Base-by-base conservation (phyloP, 1,140 invertebrate species). In the Pteromalus puparum region DNA sequence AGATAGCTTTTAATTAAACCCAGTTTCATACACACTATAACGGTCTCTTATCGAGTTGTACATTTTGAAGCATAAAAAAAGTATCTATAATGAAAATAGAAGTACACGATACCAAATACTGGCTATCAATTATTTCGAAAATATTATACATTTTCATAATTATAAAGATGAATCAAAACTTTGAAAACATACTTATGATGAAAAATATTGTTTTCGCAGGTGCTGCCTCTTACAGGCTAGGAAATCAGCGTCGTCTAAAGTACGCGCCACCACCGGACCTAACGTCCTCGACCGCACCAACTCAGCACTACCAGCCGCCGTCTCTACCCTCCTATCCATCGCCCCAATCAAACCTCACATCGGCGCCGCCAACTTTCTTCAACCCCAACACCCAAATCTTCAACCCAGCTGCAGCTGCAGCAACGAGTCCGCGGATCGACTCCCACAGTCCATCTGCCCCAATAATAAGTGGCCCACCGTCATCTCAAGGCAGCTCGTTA, bases 251-350 rank as follows among this genome's bases (percentile, higher is more conserved):
- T 42, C 90, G 92, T 73, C 83, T 92, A 1, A 93, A 92, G 28
- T 93, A 93, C 42, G 92, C 91, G 2, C 91, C 90, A 34, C 91
- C 89, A 0, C 92, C 92, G 7, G 91, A 93, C 86, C 73, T 92
- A 81, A 90, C 91, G 15, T 42, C 76, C 9, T 48, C 73, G 5
- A 65, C 21, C 2, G 48, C 9, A 1, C n/a, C 13, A 7, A 30
- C 34, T 10, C 68, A 74, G 9, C 48, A 61, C 1, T 67, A 42
- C 48, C 83, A 79, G 34, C 18, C 70, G 9, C 67, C 61, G 3
- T 13, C 87, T n/a, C 26, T 86, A 18, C 74, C 83, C 13, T 38
- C 83, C n/a, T 76, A 87, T 1, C 48, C 46, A 30, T 13, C 81
- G 3, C 48, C 86, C 2, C 68, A 86, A 30, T n/a, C 18, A n/a